Percentiles rank a stretch among this genome's conserved stretches.
phyloP scores from a whole-genome alignment of 2,888 invertebrate species.

The Hofmannophila pseudospretella region DNA sequence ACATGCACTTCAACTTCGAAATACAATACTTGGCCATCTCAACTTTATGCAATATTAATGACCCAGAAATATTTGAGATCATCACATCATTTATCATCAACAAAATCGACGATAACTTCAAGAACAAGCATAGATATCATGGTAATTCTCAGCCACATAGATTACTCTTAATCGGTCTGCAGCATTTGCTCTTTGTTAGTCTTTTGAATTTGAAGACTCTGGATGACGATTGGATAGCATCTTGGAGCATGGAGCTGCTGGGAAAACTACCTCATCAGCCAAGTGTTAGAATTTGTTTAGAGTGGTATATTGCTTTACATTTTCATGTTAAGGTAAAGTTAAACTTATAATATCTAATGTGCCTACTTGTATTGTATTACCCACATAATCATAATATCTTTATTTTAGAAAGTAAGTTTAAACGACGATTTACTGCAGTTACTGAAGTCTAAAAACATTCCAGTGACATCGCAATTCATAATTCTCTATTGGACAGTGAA shows the following conservation, averaged over 20 bases:
- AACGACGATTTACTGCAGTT: constrained; percentile 40
- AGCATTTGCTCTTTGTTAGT: constrained; percentile 45
- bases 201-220: constrained; percentile 30
- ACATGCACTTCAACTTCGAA: constrained; percentile 45
- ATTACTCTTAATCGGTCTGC: constrained; percentile 46
- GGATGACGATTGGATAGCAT: constrained; percentile 23
- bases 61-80: constrained; percentile 30
- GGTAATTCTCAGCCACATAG: constrained; percentile 58
- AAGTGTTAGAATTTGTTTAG: constrained; percentile 52
- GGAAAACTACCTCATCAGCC: constrained; percentile 59
- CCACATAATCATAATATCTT: not conserved
- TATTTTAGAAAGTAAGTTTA: constrained; percentile 42
- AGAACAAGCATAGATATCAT: constrained; percentile 60
- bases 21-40: constrained; percentile 43
- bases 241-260: constrained; percentile 51
- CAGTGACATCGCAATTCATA: constrained; percentile 51
- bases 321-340: constrained; percentile 49
- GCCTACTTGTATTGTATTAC: not conserved
- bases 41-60: constrained; percentile 37
- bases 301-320: constrained; percentile 57
- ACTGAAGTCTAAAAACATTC: constrained; percentile 41
- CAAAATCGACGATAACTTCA: constrained; percentile 46
- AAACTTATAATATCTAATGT: constrained; percentile 1
- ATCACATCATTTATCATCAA: constrained; percentile 39
- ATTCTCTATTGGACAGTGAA: constrained; percentile 55